A percentile compares a stretch with the other conserved stretches of the same genome.
phyloP scores from a whole-genome alignment of 2,113 vertebrate genomes.

The Cyanoramphus novaezelandiae region DNA sequence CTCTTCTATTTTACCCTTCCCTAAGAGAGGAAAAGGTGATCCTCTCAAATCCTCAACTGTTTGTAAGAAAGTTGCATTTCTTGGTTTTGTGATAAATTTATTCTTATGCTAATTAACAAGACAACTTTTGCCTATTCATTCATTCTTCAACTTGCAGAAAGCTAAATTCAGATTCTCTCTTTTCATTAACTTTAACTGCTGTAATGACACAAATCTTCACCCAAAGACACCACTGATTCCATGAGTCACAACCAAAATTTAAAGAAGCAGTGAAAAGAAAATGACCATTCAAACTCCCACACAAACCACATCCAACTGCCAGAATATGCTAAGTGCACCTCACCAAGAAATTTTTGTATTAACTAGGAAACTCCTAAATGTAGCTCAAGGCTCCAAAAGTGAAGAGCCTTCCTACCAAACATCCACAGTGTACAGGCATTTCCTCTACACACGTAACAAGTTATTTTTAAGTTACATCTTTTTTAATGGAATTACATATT shows the following conservation, averaged over 20 bases:
- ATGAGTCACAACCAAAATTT: background rate
- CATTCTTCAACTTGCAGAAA: background rate
- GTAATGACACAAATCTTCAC: background rate
- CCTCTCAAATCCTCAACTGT: background rate
- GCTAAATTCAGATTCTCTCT: background rate
- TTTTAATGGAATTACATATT: background rate
- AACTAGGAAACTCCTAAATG: background rate
- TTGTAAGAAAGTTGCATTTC: background rate
- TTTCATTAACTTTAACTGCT: background rate
- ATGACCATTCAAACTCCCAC: background rate
- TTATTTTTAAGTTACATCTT: background rate
- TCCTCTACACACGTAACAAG: background rate
- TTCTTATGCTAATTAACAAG: background rate
- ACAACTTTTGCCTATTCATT: background rate
- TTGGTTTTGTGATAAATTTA: background rate
- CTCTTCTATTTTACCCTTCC: background rate
- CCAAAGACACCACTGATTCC: background rate
- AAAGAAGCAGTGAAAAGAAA: background rate
- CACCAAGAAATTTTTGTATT: background rate
- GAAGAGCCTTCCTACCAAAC: background rate
- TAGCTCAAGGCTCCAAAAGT: background rate
- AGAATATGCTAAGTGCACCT: background rate
- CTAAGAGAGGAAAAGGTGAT: background rate
- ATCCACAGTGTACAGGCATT: background rate
- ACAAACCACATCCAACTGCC: background rate